A percentile compares a stretch with the other conserved stretches of the same genome.
phyloP scores from a whole-genome alignment of 2,797 vertebrate species.

The Acanthornis magna region DNA sequence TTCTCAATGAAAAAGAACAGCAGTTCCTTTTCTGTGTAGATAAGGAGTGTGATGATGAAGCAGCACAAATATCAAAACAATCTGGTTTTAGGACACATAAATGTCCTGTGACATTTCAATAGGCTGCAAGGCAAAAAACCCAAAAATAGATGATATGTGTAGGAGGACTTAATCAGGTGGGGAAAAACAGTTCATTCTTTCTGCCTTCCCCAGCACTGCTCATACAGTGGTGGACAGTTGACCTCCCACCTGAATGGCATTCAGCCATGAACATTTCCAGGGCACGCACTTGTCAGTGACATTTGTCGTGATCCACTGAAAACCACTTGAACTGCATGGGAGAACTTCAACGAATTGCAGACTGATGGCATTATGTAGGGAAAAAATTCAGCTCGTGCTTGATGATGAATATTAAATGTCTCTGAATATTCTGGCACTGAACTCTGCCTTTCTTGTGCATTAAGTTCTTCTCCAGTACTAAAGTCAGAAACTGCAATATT shows the following conservation, averaged over 20 bases:
- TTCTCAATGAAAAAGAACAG: slow-evolving; percentile 62
- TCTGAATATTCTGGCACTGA: background rate
- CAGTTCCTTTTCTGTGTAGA: slow-evolving; percentile 54
- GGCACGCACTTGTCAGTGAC: background rate
- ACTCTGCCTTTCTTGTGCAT: background rate
- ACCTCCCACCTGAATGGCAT: background rate
- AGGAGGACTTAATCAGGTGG: background rate
- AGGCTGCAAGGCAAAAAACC: slow-evolving; percentile 8
- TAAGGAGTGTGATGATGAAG: slow-evolving; percentile 51
- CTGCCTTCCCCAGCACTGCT: background rate
- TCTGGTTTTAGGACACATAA: slow-evolving; percentile 60
- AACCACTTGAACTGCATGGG: background rate
- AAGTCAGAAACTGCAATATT: background rate
- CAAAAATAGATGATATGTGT: background rate
- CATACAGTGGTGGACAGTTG: background rate
- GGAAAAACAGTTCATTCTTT: background rate
- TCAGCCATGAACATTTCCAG: background rate
- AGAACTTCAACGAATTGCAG: background rate
- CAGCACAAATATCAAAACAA: slow-evolving; percentile 55
- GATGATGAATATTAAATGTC: background rate
- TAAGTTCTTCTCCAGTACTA: background rate
- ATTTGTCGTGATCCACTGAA: background rate
- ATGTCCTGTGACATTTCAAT: slow-evolving; percentile 46
- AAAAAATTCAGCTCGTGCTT: background rate
- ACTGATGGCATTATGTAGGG: background rate